These are phyloP conservation scores for Drosophila pruinosa DNA, from an alignment of 1,140 invertebrate genomes.

Conservation along the genomic window DNA sequence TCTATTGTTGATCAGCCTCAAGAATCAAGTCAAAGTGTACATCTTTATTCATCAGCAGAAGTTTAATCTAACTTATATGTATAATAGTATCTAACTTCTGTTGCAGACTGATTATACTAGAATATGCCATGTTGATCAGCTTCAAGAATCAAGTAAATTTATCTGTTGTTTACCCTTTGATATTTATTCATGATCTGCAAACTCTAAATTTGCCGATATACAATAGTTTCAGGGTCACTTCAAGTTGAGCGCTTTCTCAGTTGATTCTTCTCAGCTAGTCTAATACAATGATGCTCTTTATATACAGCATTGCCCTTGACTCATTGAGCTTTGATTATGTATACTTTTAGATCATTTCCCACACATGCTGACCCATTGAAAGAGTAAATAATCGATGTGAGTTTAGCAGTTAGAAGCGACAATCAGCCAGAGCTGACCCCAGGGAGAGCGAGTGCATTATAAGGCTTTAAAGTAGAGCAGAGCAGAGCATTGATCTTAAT, in stretches of 20 bases:
- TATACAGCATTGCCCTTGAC: not conserved
- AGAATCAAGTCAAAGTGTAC: too few species aligned
- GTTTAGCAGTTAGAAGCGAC: not conserved
- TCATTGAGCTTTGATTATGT: too few species aligned
- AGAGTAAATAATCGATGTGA: not conserved
- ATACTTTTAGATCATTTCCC: not conserved
- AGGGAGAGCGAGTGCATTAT: not conserved
- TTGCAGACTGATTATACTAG: too few species aligned
- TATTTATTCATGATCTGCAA: too few species aligned
- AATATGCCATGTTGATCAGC: too few species aligned
- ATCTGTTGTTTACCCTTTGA: too few species aligned
- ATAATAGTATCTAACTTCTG: too few species aligned
- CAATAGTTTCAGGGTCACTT: not conserved
- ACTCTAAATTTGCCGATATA: too few species aligned
- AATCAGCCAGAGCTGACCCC: not conserved
- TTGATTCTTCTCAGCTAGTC: not conserved
- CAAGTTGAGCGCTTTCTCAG: not conserved
- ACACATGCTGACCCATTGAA: not conserved
- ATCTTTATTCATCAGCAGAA: too few species aligned
- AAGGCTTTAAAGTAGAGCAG: not conserved
- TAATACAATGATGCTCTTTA: not conserved
- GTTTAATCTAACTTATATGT: too few species aligned
- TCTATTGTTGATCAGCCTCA: too few species aligned
- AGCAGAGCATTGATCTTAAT: slow-evolving; percentile 40
- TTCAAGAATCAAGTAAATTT: too few species aligned